phyloP scores from a whole-genome alignment of 2,113 vertebrate genomes.

The Gadus macrocephalus region DNA sequence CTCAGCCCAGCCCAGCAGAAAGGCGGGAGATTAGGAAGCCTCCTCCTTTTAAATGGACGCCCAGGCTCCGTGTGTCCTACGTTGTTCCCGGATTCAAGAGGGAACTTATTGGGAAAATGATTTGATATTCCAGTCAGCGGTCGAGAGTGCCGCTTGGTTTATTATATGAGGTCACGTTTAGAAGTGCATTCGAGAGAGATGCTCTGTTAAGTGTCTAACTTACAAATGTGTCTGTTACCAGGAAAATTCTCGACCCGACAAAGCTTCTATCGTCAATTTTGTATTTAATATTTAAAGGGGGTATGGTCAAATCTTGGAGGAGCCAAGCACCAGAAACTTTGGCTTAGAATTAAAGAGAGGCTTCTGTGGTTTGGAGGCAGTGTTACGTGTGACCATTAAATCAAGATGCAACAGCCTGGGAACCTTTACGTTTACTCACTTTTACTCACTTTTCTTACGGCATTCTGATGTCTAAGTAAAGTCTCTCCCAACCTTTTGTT shows the following conservation, averaged over 20 bases:
- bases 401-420: too few species aligned
- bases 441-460: too few species aligned
- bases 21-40: neutral
- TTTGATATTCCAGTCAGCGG: conserved; percentile 41
- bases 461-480: too few species aligned
- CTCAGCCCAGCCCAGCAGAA: neutral
- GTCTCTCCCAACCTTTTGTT: too few species aligned
- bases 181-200: conserved; percentile 19
- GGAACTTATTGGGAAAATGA: conserved; percentile 28
- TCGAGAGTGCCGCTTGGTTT: conserved; percentile 19
- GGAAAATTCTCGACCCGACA: neutral
- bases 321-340: neutral
- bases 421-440: too few species aligned
- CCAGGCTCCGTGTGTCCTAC: conserved; percentile 24
- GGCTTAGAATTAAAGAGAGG: neutral
- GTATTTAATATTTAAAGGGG: neutral
- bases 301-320: neutral
- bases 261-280: neutral
- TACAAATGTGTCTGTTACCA: neutral
- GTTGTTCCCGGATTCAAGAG: conserved; percentile 28
- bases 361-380: neutral
- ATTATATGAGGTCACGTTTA: conserved; percentile 31
- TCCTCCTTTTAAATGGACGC: neutral
- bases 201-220: neutral
- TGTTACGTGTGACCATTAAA: too few species aligned